Evolutionary conservation across 2,888 invertebrate species (phyloP).

Genomic region (Clanis bilineata): DNA sequence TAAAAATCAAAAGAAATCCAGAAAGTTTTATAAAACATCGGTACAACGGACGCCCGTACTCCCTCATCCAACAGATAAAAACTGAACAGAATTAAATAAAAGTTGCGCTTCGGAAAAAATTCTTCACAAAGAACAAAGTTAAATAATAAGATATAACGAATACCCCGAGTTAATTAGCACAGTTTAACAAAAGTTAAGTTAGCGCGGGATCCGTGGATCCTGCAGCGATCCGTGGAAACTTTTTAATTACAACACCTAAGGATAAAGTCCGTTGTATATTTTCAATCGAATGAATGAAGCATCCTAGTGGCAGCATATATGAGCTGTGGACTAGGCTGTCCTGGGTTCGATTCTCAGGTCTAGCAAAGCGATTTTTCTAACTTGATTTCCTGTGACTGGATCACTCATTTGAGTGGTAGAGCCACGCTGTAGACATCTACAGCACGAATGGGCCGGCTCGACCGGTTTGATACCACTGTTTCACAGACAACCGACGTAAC

Average conservation of each 20-base stretch:
- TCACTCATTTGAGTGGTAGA: too few species aligned
- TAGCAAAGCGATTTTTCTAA: too few species aligned
- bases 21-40: not conserved
- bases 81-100: slow-evolving; percentile 7
- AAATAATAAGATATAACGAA: slow-evolving; percentile 46
- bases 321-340: too few species aligned
- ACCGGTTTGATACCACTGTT: too few species aligned
- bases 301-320: too few species aligned
- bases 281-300: too few species aligned
- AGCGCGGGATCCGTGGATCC: slow-evolving; percentile 34
- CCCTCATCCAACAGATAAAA: slow-evolving; percentile 2
- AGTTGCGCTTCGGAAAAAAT: slow-evolving; percentile 16
- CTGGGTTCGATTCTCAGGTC: too few species aligned
- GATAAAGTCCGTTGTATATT: not conserved
- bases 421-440: too few species aligned
- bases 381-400: too few species aligned
- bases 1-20: not conserved
- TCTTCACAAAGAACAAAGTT: slow-evolving; percentile 27
- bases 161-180: slow-evolving; percentile 43
- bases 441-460: too few species aligned
- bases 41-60: not conserved
- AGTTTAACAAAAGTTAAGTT: slow-evolving; percentile 27
- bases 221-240: slow-evolving; percentile 39
- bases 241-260: slow-evolving; percentile 41
- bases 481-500: too few species aligned